Evolutionary conservation across 1,140 invertebrate species (phyloP), one percentile per base, ranked within the genome.

Genomic region (Atta cephalotes): DNA sequence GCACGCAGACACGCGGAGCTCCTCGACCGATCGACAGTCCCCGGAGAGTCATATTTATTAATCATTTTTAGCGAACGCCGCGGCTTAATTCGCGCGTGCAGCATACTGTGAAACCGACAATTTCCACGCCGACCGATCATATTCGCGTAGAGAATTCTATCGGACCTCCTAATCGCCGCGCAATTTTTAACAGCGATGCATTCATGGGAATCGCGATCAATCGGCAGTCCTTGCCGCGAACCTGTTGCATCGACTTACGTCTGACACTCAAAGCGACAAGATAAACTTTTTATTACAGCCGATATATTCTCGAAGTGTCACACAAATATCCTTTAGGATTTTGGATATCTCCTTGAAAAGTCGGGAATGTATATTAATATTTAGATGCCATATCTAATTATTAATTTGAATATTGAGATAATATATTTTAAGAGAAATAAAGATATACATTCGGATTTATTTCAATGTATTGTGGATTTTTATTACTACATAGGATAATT

Each of bases 141-240:
- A 74, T 49, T 49, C 68, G 80, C 80, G 68, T 35, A 9, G n/a
- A 39, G 28, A 25, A 62, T 72, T 28, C 62, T 31, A 45, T 51
- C 76, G 60, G 39, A 25, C 31, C 1, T 51, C 49, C 31, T 31
- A n/a, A 0, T 6, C 9, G 21, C 31, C 35, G 49, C 68, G 56
- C 39, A 9, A 25, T 82, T 58, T 60, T 39, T 14, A 6, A 45
- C 28, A 14, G 51, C 7, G 45, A 25, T 18, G 45, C 53, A 31
- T 49, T 84, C 80, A 56, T 84, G 80, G 70, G 70, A 82, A 82
- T 82, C 14, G 56, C 68, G 80, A 84, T 84, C 80, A 74, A 72
- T 82, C 68, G 35, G 70, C 12, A 58, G 51, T 60, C 35, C 39
- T 71, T n/a, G 51, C 51, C 56, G 45, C 56, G 39, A 84, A 76